Evolutionary conservation across 2,888 invertebrate species (phyloP).

Genomic region (Linyphia triangularis): DNA sequence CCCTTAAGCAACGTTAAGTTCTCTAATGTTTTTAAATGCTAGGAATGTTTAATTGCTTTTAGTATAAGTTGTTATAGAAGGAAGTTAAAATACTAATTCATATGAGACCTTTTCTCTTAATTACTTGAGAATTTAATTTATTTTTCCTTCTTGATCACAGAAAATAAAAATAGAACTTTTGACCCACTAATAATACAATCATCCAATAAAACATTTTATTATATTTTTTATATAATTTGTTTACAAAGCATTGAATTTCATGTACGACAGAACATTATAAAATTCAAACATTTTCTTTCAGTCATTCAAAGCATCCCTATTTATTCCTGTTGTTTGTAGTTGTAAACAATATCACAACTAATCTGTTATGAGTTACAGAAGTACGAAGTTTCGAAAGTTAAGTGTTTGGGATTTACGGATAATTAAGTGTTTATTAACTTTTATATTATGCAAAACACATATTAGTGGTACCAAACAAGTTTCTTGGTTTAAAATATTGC

Average conservation of each 20-base stretch:
- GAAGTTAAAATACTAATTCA: too few species aligned
- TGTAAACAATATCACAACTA: not conserved
- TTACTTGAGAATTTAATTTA: not conserved
- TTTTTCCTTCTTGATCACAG: not conserved
- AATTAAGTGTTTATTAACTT: too few species aligned
- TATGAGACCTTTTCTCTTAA: too few species aligned
- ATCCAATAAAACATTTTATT: slow-evolving; percentile 59
- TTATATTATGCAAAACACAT: too few species aligned
- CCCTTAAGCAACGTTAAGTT: not conserved
- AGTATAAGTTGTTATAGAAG: too few species aligned
- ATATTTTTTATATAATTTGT: slow-evolving; percentile 62
- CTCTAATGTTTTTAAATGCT: not conserved
- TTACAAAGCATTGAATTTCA: slow-evolving; percentile 55
- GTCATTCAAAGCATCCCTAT: not conserved
- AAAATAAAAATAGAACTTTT: not conserved
- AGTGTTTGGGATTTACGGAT: too few species aligned
- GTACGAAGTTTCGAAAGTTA: too few species aligned
- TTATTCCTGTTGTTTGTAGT: not conserved
- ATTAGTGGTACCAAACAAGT: too few species aligned
- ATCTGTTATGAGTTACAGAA: too few species aligned
- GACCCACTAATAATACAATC: not conserved
- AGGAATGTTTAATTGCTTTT: not conserved
- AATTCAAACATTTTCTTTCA: slow-evolving; percentile 41
- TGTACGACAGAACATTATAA: slow-evolving; percentile 52
- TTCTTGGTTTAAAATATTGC: too few species aligned